Base-by-base conservation (phyloP, 2,113 vertebrate genomes). In the Solenodon paradoxus region DNA sequence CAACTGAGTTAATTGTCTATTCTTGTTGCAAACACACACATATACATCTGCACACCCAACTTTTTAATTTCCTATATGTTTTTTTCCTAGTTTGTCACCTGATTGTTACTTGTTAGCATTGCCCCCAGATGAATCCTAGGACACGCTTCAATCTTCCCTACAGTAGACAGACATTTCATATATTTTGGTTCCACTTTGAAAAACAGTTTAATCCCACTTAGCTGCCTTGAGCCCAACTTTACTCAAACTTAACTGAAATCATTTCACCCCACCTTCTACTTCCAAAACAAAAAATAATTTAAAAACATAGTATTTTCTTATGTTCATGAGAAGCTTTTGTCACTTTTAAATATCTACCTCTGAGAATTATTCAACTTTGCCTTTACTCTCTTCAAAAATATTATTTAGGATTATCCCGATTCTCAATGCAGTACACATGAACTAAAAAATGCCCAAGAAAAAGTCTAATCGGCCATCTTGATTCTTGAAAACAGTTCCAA, bases 231-330 rank as follows among this genome's bases (percentile, higher is more conserved):
- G 53, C 5, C 32, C 61, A 40, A 45, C 1, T 51, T 93, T 20
- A 12, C 75, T 94, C 89, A 96, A 95, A 95, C 13, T 75, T 82
- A 86, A 83, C 69, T 80, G 59, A 88, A 96, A 90, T 42, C 47
- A 8, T 5, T 85, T 30, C 15, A 93, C 15, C 3, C 17, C 0
- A 71, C 19, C n/a, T 81, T 81, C 74, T 79, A 75, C 19, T 28
- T 20, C 38, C 32, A 88, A 47, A 97, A 79, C 24, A 93, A 95
- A 74, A 78, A 80, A 53, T 20, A 78, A 61, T 24, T 72, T 57
- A 89, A 94, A 49, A 89, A 20, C 9, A 78, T 11, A 40, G 1
- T 80, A 59, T 80, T 96, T 85, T 68, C 57, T 28, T 81, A 75
- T 40, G 35, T 94, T 88, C 10, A 59, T 22, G 90, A 92, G 4